Evolutionary conservation across 2,113 vertebrate genomes (phyloP), one percentile per base, ranked within the genome.

Genomic region (Phylloscopus trochiloides): DNA sequence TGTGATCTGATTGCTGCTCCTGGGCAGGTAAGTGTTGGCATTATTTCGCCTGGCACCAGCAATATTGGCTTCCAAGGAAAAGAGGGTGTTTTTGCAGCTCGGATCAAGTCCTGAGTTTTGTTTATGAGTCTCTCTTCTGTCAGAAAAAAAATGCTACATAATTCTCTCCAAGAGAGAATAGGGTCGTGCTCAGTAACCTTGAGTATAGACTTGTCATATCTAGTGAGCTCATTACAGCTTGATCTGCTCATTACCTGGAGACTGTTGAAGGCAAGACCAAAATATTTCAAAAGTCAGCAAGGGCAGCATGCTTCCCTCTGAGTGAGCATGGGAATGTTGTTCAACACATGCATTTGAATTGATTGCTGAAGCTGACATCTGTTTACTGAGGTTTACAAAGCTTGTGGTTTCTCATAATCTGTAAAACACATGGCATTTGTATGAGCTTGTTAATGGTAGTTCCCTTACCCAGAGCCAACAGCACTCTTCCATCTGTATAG

Each of bases 211-310:
- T 73, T 92, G 87, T 93, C 63, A 2, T 79, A 55, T 55, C 55
- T 77, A n/a, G 77, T 92, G 59, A 93, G 78, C 90, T 95, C 59
- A 67, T 95, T 93, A 93, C 82, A 68, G 51, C 71, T 88, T 90
- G 83, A 92, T 95, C 81, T 70, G 63, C 92, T 95, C 71, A 66
- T 91, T 96, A 95, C 85, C 82, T 93, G 77, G 29, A 62, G 80
- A 79, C 32, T 87, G 11, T 77, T 75, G 58, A 90, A 92, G 88
- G 65, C 72, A 77, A 43, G 51, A 75, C 81, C 28, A 26, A 95
- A 95, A 74, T 88, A 78, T 43, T 77, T 88, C 21, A 16, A 2
- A 65, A 93, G 47, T 65, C 29, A 45, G 70, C 1, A 17, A 68
- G 42, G 87, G 66, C 55, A 79, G 62, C 29, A 2, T n/a, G 18